Evolutionary conservation across 2,113 vertebrate genomes (phyloP).

Genomic region (Gasterosteus nipponicus): DNA sequence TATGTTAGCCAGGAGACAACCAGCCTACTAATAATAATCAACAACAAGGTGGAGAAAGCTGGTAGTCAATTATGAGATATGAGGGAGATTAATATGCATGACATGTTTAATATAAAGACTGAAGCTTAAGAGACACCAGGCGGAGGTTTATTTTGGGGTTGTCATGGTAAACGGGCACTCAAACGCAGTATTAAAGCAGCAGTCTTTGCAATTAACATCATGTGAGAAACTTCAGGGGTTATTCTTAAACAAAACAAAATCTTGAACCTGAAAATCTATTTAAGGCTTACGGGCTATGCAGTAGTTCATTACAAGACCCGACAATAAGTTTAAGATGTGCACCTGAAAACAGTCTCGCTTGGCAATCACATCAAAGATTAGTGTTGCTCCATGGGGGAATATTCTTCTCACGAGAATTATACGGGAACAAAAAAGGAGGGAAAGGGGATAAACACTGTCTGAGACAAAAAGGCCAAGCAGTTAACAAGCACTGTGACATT

Average conservation of each 20-base stretch:
- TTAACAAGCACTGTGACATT: conserved; percentile 75
- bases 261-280: conserved; percentile 42
- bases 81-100: conserved; percentile 4
- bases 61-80: not conserved
- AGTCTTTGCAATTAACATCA: conserved; percentile 34
- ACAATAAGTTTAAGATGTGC: conserved; percentile 55
- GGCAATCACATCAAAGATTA: conserved; percentile 66
- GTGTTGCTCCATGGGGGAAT: conserved; percentile 59
- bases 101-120: not conserved
- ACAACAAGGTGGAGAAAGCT: conserved; percentile 32
- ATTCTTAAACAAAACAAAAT: conserved; percentile 50
- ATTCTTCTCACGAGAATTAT: conserved; percentile 52
- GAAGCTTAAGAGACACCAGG: not conserved
- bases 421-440: not conserved
- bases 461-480: conserved; percentile 66
- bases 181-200: conserved; percentile 31
- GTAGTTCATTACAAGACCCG: conserved; percentile 50
- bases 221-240: conserved; percentile 42
- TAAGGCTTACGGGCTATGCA: conserved; percentile 38
- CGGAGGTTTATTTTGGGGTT: conserved; percentile 26
- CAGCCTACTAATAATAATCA: conserved; percentile 44
- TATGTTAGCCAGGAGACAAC: not conserved
- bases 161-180: conserved; percentile 49
- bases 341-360: conserved; percentile 62
- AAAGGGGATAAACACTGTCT: conserved; percentile 42